These are phyloP conservation scores for Ridgeia piscesae DNA, from an alignment of 1,140 invertebrate genomes.

Conservation along the genomic window DNA sequence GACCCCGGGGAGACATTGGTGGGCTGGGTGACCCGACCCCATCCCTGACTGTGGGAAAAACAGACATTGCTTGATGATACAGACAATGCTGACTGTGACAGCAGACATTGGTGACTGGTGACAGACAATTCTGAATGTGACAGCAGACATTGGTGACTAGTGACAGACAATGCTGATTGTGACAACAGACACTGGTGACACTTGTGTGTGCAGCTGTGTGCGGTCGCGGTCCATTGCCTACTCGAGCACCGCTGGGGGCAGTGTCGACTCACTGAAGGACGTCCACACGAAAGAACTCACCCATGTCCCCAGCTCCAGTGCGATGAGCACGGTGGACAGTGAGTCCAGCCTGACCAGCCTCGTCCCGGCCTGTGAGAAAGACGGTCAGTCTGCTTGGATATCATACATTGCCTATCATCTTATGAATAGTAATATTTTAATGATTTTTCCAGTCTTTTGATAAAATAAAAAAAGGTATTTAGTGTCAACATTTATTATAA, in stretches of 20 bases:
- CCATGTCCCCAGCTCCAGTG: constrained; percentile 3
- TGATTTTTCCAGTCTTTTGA: too few species aligned
- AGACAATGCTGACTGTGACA: background rate
- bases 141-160: too few species aligned
- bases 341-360: constrained; percentile 19
- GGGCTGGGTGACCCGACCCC: too few species aligned
- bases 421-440: too few species aligned
- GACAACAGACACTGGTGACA: background rate
- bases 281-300: constrained; percentile 3
- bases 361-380: background rate
- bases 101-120: background rate
- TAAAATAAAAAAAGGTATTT: too few species aligned
- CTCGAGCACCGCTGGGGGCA: constrained; percentile 4
- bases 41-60: too few species aligned
- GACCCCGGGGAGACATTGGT: too few species aligned
- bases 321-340: constrained; percentile 10
- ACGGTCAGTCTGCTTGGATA: background rate
- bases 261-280: constrained; percentile 11
- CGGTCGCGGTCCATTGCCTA: constrained; percentile 8
- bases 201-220: background rate
- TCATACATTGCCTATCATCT: too few species aligned
- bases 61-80: too few species aligned
- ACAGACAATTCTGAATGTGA: background rate
- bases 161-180: background rate
- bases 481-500: too few species aligned